A percentile compares a stretch with the other conserved stretches of the same genome.
phyloP scores from a whole-genome alignment of 2,888 invertebrate species.

The Dynastes maya region DNA sequence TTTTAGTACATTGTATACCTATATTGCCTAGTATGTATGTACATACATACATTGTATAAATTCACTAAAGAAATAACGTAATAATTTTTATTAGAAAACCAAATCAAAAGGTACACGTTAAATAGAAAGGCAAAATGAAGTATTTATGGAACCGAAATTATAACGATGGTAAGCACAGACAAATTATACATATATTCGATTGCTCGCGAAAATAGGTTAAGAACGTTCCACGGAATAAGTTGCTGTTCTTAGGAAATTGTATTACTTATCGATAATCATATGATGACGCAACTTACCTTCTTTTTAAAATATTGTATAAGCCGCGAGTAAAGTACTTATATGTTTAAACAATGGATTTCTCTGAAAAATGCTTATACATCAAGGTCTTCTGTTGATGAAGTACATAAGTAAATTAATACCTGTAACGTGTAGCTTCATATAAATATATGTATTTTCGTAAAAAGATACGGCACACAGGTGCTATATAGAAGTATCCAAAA shows the following conservation, averaged over 20 bases:
- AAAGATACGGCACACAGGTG: too few species aligned
- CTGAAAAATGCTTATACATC: constrained; percentile 1
- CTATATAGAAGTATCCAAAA: too few species aligned
- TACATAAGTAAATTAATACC: neutral
- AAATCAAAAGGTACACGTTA: too few species aligned
- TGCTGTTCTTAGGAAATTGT: neutral
- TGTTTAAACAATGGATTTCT: constrained; percentile 3
- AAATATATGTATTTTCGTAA: too few species aligned
- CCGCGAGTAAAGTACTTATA: neutral
- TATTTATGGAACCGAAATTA: too few species aligned
- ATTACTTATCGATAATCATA: constrained; percentile 14
- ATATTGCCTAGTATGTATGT: too few species aligned
- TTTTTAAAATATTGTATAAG: constrained; percentile 4
- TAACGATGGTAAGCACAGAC: too few species aligned
- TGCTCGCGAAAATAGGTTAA: constrained; percentile 8
- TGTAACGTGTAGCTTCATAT: neutral
- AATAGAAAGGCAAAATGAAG: too few species aligned
- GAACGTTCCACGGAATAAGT: neutral
- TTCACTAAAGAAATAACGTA: too few species aligned
- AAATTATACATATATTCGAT: neutral
- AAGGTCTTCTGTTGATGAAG: neutral
- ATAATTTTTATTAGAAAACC: too few species aligned
- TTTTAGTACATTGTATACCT: too few species aligned
- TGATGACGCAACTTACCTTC: constrained; percentile 2
- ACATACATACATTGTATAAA: too few species aligned